These are phyloP conservation scores for Ryuthela nishihirai DNA, from an alignment of 2,888 invertebrate species.

Conservation along the genomic window DNA sequence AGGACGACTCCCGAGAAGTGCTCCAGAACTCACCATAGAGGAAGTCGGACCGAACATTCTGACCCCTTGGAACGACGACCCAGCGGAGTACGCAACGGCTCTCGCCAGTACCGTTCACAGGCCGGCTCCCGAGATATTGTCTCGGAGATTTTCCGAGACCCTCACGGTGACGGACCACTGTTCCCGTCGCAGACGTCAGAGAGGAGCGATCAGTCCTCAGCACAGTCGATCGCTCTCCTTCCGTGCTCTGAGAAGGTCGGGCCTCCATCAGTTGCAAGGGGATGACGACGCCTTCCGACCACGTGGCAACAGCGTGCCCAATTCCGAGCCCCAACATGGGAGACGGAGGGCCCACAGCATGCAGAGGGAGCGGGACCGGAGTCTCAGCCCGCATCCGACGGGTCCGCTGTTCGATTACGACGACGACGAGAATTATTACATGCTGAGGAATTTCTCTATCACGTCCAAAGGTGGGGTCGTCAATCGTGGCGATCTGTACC, in stretches of 20 bases:
- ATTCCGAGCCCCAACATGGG: neutral
- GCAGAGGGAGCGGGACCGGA: slow-evolving; percentile 11
- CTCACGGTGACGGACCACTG: slow-evolving; percentile 15
- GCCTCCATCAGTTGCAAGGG: neutral
- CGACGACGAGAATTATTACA: slow-evolving; percentile 86
- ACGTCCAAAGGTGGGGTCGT: slow-evolving; percentile 81
- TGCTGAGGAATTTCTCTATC: slow-evolving; percentile 88
- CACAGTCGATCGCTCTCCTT: slow-evolving; percentile 26
- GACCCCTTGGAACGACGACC: slow-evolving; percentile 34
- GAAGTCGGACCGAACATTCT: slow-evolving; percentile 22
- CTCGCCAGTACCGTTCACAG: slow-evolving; percentile 21
- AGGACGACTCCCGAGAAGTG: slow-evolving; percentile 21
- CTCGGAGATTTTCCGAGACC: slow-evolving; percentile 29
- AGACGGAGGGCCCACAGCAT: slow-evolving; percentile 11
- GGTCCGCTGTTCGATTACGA: slow-evolving; percentile 55
- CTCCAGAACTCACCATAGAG: slow-evolving; percentile 28
- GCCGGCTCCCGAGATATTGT: slow-evolving; percentile 17
- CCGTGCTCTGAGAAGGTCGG: slow-evolving; percentile 9
- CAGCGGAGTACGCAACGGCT: slow-evolving; percentile 17
- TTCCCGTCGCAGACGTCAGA: slow-evolving; percentile 3
- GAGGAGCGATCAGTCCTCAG: slow-evolving; percentile 17
- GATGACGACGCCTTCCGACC: slow-evolving; percentile 21
- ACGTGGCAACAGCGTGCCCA: slow-evolving; percentile 27
- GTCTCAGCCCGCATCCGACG: slow-evolving; percentile 23
- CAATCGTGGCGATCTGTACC: slow-evolving; percentile 77